Percentiles rank a stretch among this genome's conserved stretches.
Conservation (phyloP, 2,113 vertebrate species). For the Mustelus asterias region DNA sequence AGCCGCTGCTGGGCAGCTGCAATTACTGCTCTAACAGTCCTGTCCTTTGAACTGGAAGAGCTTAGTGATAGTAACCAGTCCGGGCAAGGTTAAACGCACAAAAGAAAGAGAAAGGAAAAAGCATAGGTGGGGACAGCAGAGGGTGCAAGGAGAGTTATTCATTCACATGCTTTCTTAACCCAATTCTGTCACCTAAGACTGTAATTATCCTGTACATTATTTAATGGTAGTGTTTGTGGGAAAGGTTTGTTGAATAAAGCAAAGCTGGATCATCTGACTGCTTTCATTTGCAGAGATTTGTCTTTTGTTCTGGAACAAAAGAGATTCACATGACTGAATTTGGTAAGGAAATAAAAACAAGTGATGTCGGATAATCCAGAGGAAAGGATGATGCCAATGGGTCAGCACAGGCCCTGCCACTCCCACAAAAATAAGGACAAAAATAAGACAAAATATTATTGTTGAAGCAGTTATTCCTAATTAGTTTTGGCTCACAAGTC, state of each 20-base stretch:
- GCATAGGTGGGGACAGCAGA: neutral
- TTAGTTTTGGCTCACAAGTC: neutral
- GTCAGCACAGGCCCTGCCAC: neutral
- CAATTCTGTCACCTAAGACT: slow-evolving; percentile 17
- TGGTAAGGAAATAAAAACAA: neutral
- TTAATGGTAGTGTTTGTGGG: neutral
- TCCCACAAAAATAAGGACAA: neutral
- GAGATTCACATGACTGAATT: neutral
- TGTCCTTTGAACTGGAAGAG: neutral
- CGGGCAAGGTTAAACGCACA: neutral
- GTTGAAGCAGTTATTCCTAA: slow-evolving; percentile 31
- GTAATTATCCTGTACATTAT: slow-evolving; percentile 2
- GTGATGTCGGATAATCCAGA: neutral
- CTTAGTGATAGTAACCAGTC: neutral
- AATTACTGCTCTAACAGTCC: neutral
- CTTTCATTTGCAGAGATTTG: slow-evolving; percentile 18
- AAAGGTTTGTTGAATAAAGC: neutral
- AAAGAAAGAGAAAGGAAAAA: neutral
- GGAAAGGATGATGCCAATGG: neutral
- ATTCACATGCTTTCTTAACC: neutral
- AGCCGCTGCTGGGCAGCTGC: neutral
- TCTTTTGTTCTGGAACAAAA: neutral
- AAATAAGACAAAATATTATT: slow-evolving; percentile 34
- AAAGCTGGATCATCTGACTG: slow-evolving; percentile 11
- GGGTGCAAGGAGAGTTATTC: neutral